Percentiles rank a stretch among this genome's conserved stretches.
These are phyloP conservation scores for Gallinago undulata DNA, from an alignment of 2,113 vertebrate species.

Conservation along the genomic window DNA sequence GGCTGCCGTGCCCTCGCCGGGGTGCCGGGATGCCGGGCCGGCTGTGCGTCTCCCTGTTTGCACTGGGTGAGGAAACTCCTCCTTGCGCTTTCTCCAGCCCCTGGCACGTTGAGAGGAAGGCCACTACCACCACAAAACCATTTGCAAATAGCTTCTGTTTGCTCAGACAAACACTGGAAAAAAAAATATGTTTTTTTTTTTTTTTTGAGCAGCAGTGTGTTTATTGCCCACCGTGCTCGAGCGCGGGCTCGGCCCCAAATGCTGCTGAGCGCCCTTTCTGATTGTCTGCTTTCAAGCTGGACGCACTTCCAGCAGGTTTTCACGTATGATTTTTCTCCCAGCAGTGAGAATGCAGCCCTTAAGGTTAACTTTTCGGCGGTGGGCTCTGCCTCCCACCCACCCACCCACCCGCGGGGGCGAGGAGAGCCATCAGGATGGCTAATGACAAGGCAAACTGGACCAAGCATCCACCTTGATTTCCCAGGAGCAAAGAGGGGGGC, in stretches of 20 bases:
- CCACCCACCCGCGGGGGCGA: rapidly evolving
- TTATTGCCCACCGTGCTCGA: not conserved
- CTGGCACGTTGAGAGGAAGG: not conserved
- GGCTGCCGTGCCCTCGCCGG: rapidly evolving
- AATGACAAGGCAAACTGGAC: not conserved
- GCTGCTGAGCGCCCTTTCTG: not conserved
- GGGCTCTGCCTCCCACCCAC: rapidly evolving
- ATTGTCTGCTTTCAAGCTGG: not conserved
- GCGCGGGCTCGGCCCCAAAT: not conserved
- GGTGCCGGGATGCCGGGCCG: not conserved
- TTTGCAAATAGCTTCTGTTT: conserved; percentile 28
- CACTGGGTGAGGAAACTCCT: not conserved
- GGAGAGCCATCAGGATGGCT: rapidly evolving
- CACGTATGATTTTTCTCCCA: rapidly evolving
- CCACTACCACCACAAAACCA: not conserved
- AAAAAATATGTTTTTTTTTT: not conserved
- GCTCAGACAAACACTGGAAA: not conserved
- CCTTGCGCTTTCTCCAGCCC: rapidly evolving
- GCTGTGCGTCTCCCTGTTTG: not conserved
- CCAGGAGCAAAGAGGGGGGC: rapidly evolving
- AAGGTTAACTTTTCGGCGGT: not conserved
- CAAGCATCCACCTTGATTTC: not conserved
- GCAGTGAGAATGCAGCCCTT: not conserved
- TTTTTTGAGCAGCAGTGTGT: rapidly evolving
- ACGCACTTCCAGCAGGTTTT: not conserved